A percentile compares a stretch with the other conserved stretches of the same genome.
These are phyloP conservation scores for Diplodus puntazzo DNA, from an alignment of 2,797 vertebrate genomes.

Conservation along the genomic window DNA sequence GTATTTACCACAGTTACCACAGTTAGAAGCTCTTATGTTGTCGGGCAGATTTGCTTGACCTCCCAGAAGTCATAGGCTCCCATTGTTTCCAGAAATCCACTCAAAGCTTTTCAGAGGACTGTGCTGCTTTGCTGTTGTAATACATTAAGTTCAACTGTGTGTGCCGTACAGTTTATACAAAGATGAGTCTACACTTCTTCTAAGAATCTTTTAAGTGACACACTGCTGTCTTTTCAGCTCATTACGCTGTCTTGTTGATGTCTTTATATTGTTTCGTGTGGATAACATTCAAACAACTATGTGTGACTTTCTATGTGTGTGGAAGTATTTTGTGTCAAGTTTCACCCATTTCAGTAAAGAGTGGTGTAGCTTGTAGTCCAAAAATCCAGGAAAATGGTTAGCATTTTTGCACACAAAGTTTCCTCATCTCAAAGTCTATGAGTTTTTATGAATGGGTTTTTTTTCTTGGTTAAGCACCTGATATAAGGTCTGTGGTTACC, in stretches of 20 bases:
- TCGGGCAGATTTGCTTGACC: conserved; percentile 38
- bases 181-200: background rate
- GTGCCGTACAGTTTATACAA: conserved; percentile 8
- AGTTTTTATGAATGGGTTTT: too few species aligned
- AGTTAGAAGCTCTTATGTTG: conserved; percentile 27
- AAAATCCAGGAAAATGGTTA: too few species aligned
- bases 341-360: background rate
- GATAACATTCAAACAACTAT: background rate
- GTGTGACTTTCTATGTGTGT: background rate
- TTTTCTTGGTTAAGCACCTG: too few species aligned
- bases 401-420: too few species aligned
- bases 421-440: too few species aligned
- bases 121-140: conserved; percentile 41
- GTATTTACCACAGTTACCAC: conserved; percentile 30
- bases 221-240: too few species aligned
- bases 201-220: background rate
- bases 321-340: background rate
- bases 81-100: conserved; percentile 69
- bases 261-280: too few species aligned
- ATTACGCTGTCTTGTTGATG: too few species aligned
- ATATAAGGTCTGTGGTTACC: too few species aligned
- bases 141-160: conserved; percentile 13
- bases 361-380: too few species aligned
- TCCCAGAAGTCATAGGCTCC: conserved; percentile 51
- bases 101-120: conserved; percentile 50